Evolutionary conservation across 2,797 vertebrate genomes (phyloP).

Genomic region (Carduelis carduelis): DNA sequence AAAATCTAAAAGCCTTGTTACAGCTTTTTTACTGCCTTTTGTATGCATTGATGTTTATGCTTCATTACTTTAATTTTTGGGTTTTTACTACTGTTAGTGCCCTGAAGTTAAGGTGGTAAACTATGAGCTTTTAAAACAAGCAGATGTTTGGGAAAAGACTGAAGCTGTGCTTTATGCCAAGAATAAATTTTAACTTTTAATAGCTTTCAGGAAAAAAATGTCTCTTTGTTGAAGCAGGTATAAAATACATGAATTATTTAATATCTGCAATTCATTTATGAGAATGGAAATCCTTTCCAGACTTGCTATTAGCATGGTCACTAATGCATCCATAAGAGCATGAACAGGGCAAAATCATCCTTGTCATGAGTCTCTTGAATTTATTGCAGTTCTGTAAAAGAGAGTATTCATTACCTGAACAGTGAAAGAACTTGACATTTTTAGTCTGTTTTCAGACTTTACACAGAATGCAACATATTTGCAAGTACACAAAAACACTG

Average conservation of each 20-base stretch:
- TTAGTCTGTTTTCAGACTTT: not conserved
- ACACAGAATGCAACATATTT: not conserved
- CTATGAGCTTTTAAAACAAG: constrained; percentile 35
- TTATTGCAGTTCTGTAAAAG: not conserved
- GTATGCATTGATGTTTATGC: constrained; percentile 35
- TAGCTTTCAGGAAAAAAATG: not conserved
- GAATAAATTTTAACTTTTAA: constrained; percentile 48
- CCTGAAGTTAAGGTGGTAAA: constrained; percentile 38
- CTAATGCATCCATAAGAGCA: not conserved
- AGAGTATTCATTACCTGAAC: not conserved
- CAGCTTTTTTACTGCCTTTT: constrained; percentile 52
- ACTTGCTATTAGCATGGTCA: not conserved
- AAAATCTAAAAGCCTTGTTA: constrained; percentile 51
- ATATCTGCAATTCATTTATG: not conserved
- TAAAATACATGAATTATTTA: not conserved
- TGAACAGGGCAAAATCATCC: not conserved
- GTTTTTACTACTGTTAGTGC: constrained; percentile 18
- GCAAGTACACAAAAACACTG: not conserved
- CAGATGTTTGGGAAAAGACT: constrained; percentile 35
- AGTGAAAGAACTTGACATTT: not conserved
- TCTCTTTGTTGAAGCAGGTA: not conserved
- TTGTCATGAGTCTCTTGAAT: not conserved
- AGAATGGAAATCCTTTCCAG: not conserved
- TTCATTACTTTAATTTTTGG: constrained; percentile 57
- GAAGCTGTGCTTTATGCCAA: not conserved